phyloP scores from a whole-genome alignment of 2,888 invertebrate species.

The Baronia brevicornis region DNA sequence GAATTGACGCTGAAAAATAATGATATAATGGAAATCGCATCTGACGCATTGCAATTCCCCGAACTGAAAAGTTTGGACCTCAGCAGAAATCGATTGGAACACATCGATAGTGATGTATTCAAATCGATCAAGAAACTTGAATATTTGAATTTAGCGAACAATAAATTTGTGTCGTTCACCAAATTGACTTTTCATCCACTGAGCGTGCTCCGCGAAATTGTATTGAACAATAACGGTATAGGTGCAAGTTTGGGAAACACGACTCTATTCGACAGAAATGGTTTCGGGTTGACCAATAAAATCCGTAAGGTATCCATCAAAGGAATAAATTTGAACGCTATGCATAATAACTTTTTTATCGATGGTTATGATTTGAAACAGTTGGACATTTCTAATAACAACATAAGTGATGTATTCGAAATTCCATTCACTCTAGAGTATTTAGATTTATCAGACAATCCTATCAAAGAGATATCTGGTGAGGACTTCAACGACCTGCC shows the following conservation, averaged over 20 bases:
- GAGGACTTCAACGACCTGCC: slow-evolving; percentile 69
- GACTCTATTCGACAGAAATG: slow-evolving; percentile 53
- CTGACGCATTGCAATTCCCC: slow-evolving; percentile 41
- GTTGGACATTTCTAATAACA: slow-evolving; percentile 70
- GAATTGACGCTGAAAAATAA: slow-evolving; percentile 47
- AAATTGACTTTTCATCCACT: slow-evolving; percentile 53
- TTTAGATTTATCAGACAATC: slow-evolving; percentile 78
- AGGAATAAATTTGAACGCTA: slow-evolving; percentile 37
- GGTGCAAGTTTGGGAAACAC: slow-evolving; percentile 40
- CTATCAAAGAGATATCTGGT: slow-evolving; percentile 60
- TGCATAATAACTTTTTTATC: slow-evolving; percentile 56
- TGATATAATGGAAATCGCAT: slow-evolving; percentile 36
- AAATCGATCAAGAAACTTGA: slow-evolving; percentile 47
- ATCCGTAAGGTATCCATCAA: slow-evolving; percentile 46
- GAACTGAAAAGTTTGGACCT: slow-evolving; percentile 53
- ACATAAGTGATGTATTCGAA: slow-evolving; percentile 67
- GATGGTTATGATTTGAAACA: slow-evolving; percentile 60
- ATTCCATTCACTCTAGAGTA: slow-evolving; percentile 74
- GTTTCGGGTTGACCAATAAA: slow-evolving; percentile 50
- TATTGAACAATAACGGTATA: slow-evolving; percentile 60
- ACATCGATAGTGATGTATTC: slow-evolving; percentile 51
- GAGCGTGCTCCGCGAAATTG: slow-evolving; percentile 47
- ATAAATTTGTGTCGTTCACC: slow-evolving; percentile 50
- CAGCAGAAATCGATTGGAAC: slow-evolving; percentile 49
- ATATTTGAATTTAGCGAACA: slow-evolving; percentile 59